Evolutionary conservation across 2,888 invertebrate genomes (phyloP).

Genomic region (Neelides folsomi): DNA sequence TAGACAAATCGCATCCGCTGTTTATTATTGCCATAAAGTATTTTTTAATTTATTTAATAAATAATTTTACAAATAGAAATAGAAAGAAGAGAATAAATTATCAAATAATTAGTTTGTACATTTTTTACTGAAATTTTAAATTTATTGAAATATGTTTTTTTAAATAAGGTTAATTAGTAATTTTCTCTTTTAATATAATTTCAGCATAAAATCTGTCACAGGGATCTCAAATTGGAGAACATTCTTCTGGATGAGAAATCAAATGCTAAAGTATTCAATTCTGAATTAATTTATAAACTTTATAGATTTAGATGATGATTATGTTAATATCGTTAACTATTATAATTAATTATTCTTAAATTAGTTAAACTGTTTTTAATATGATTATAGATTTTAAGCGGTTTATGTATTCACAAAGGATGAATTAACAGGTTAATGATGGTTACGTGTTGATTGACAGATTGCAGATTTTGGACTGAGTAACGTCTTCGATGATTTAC

Average conservation of each 20-base stretch:
- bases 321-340: no score
- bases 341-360: no score
- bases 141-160: no score
- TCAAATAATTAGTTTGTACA: no score
- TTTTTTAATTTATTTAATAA: constrained; percentile 9
- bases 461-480: constrained; percentile 98
- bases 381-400: neutral
- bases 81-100: neutral
- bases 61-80: neutral
- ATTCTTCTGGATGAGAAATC: constrained; percentile 82
- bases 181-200: constrained; percentile 20
- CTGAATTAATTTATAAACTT: neutral
- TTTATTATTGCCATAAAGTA: constrained; percentile 90
- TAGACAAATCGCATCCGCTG: constrained; percentile 89
- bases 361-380: no score
- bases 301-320: no score
- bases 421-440: no score
- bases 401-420: no score
- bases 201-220: constrained; percentile 84
- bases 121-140: no score
- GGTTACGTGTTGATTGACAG: constrained; percentile 41
- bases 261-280: constrained; percentile 67
- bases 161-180: neutral
- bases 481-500: constrained; percentile 83
- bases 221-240: constrained; percentile 90